phyloP scores from a whole-genome alignment of 2,888 invertebrate species.

The Drosophila austrosaltans region DNA sequence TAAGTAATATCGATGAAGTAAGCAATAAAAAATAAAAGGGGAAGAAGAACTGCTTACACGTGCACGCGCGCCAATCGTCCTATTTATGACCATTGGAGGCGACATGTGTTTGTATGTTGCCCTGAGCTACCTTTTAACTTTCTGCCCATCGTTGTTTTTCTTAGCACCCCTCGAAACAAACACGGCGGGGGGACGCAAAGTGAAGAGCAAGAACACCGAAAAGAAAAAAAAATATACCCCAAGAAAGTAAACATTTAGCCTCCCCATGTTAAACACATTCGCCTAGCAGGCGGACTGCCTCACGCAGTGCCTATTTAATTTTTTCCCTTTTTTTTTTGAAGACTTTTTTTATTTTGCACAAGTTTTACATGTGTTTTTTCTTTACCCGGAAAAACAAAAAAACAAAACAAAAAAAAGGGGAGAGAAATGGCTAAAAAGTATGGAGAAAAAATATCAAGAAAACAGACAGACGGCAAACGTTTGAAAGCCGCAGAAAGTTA shows the following conservation, averaged over 20 bases:
- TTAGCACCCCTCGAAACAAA: not conserved
- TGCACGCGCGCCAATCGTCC: conserved; percentile 13
- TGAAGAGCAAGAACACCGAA: conserved; percentile 7
- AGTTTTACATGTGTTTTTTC: conserved; percentile 49
- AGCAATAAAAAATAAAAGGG: no score
- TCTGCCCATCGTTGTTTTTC: conserved; percentile 43
- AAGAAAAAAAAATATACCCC: conserved; percentile 22
- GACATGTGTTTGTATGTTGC: conserved; percentile 42
- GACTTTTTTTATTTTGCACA: conserved; percentile 31
- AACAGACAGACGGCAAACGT: conserved; percentile 9
- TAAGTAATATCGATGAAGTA: conserved; percentile 42
- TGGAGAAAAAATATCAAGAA: not conserved
- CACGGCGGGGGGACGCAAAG: not conserved
- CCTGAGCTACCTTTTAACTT: conserved; percentile 49
- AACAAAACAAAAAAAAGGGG: not conserved
- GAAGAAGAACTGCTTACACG: conserved; percentile 30
- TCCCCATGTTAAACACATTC: conserved; percentile 53
- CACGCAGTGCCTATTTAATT: conserved; percentile 44
- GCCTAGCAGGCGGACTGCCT: conserved; percentile 47
- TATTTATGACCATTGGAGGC: conserved; percentile 18
- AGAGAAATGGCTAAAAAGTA: conserved; percentile 43
- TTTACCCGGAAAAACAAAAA: conserved; percentile 25
- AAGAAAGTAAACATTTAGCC: conserved; percentile 7
- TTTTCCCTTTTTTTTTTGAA: conserved; percentile 14
- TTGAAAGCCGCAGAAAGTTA: conserved; percentile 44